Evolutionary conservation across 2,113 vertebrate genomes (phyloP).

Genomic region (Laticauda colubrina): DNA sequence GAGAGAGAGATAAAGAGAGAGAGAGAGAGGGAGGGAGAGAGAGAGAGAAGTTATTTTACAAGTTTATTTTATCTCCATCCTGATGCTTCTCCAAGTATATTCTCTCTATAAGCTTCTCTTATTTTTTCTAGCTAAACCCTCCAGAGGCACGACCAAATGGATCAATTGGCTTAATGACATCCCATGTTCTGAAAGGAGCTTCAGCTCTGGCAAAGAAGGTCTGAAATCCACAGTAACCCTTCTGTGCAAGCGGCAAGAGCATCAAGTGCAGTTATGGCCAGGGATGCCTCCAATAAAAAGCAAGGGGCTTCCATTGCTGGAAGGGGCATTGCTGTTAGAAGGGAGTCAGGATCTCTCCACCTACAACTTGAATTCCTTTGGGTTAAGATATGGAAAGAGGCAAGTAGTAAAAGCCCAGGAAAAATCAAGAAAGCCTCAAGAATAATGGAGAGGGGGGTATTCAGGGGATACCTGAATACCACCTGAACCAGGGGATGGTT

Average conservation of each 20-base stretch:
- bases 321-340: slow-evolving; percentile 47
- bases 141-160: not conserved
- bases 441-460: fast-evolving
- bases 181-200: slow-evolving; percentile 20
- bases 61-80: too few species aligned
- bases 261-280: slow-evolving; percentile 17
- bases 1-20: not conserved
- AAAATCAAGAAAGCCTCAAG: not conserved
- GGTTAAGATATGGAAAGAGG: slow-evolving; percentile 73
- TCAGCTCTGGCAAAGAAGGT: not conserved
- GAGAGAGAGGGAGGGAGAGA: not conserved
- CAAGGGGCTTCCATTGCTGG: slow-evolving; percentile 32
- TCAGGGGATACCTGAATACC: too few species aligned
- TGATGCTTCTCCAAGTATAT: not conserved
- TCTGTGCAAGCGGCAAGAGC: slow-evolving; percentile 23
- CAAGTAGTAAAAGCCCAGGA: not conserved
- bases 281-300: slow-evolving; percentile 8
- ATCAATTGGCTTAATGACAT: slow-evolving; percentile 17
- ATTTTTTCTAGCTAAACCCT: not conserved
- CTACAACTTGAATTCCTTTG: slow-evolving; percentile 78
- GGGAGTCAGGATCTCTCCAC: slow-evolving; percentile 61
- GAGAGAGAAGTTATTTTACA: not conserved
- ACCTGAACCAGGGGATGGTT: not conserved
- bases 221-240: slow-evolving; percentile 2
- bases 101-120: not conserved